Conservation (phyloP, 2,888 invertebrate genomes). For the Eulithis prunata region DNA sequence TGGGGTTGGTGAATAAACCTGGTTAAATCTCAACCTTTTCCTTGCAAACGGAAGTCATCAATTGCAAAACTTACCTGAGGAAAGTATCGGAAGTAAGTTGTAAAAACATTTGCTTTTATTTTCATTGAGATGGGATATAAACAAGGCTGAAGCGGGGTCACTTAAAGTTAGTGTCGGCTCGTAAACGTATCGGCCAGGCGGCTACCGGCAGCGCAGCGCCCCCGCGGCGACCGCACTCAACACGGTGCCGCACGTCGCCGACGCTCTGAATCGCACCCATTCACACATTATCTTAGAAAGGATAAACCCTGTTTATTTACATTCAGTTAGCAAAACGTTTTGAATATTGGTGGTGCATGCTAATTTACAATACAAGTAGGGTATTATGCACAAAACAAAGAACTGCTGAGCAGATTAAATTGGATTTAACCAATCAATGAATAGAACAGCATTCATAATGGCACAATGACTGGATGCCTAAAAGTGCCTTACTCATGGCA, state of each 20-base stretch:
- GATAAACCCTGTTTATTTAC: constrained; percentile 52
- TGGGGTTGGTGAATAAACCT: constrained; percentile 33
- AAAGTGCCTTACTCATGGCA: too few species aligned
- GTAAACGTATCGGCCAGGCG: constrained; percentile 79
- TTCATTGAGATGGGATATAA: constrained; percentile 77
- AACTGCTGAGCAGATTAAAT: too few species aligned
- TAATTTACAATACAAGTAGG: not conserved
- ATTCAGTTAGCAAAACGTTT: constrained; percentile 2
- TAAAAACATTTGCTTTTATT: constrained; percentile 65
- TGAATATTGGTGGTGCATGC: not conserved
- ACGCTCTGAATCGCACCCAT: constrained; percentile 81
- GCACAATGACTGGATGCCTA: too few species aligned
- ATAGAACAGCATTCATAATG: too few species aligned
- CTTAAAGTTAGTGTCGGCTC: constrained; percentile 80
- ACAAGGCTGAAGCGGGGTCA: constrained; percentile 78
- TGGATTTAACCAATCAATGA: too few species aligned
- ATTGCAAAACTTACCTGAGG: constrained; percentile 40
- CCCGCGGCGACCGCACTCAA: constrained; percentile 84
- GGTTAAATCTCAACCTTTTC: constrained; percentile 24
- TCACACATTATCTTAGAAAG: constrained; percentile 64
- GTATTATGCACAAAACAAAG: not conserved
- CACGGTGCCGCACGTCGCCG: constrained; percentile 81
- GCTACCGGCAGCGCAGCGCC: constrained; percentile 61
- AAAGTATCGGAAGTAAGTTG: constrained; percentile 55
- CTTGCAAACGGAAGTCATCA: constrained; percentile 27